These are phyloP conservation scores for Piaya cayana DNA, from an alignment of 2,113 vertebrate genomes.

Conservation along the genomic window DNA sequence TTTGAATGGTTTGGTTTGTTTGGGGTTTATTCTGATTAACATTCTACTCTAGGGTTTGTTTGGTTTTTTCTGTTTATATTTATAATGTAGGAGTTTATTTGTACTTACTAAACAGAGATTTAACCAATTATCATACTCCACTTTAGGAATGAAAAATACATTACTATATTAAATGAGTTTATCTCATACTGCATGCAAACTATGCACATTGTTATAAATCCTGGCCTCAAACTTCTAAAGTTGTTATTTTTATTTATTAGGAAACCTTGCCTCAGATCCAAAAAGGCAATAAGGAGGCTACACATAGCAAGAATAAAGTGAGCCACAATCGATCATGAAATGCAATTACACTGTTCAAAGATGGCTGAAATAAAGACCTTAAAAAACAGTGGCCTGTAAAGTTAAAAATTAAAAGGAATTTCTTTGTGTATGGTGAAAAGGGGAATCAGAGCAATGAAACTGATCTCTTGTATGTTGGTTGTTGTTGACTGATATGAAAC, in stretches of 20 bases:
- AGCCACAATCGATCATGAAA: slow-evolving; percentile 43
- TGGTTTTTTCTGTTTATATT: background rate
- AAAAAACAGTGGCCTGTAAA: slow-evolving; percentile 34
- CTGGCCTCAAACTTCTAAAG: slow-evolving; percentile 9
- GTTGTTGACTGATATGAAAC: background rate
- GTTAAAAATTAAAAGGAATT: slow-evolving; percentile 56
- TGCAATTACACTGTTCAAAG: slow-evolving; percentile 58
- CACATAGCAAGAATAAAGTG: slow-evolving; percentile 14
- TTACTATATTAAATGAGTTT: slow-evolving; percentile 27
- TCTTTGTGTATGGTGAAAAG: slow-evolving; percentile 22
- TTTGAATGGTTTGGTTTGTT: background rate
- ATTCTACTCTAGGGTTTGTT: background rate
- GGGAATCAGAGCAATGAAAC: background rate
- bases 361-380: slow-evolving; percentile 45
- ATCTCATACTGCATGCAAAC: background rate
- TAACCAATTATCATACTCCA: slow-evolving; percentile 6
- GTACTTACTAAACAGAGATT: background rate
- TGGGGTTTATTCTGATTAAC: background rate
- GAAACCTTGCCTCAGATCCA: slow-evolving; percentile 49
- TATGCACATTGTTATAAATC: background rate
- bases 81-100: background rate
- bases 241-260: slow-evolving; percentile 56
- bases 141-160: slow-evolving; percentile 29
- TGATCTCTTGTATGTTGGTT: background rate
- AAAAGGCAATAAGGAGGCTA: slow-evolving; percentile 56